phyloP scores from a whole-genome alignment of 2,113 vertebrate genomes.

The Mormyrus lacerda region DNA sequence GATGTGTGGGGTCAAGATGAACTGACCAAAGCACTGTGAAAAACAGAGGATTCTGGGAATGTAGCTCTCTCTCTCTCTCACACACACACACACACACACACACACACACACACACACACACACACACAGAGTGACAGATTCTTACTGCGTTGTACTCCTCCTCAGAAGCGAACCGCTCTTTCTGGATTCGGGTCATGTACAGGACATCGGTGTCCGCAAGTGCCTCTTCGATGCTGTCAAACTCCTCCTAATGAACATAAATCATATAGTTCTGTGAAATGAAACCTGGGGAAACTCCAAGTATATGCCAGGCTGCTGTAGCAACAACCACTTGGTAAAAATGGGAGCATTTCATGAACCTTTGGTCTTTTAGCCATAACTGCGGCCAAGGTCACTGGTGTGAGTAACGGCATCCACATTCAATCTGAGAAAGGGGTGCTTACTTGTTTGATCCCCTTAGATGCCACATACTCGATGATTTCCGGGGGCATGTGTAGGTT shows the following conservation, averaged over 20 bases:
- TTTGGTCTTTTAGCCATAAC: neutral
- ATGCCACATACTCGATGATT: constrained; percentile 79
- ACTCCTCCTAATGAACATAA: constrained; percentile 74
- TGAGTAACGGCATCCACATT: neutral
- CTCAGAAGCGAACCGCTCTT: constrained; percentile 74
- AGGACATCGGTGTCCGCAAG: constrained; percentile 87
- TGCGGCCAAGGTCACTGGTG: neutral
- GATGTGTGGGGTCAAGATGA: constrained; percentile 91
- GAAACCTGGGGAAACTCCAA: neutral
- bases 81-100: neutral
- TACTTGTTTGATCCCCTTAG: constrained; percentile 90
- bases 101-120: neutral
- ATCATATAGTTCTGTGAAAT: neutral
- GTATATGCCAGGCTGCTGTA: neutral
- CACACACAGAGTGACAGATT: neutral
- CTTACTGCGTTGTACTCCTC: constrained; percentile 83
- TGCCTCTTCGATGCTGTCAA: constrained; percentile 85
- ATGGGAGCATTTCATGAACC: neutral
- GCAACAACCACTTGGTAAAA: neutral
- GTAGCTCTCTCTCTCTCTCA: too few relatives aligned
- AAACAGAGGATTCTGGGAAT: neutral
- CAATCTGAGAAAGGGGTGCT: neutral
- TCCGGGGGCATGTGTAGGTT: constrained; percentile 79
- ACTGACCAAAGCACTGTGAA: constrained; percentile 86
- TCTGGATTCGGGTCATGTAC: constrained; percentile 95